Base-by-base conservation (phyloP, 2,888 invertebrate species). In the Eudasyphora cyanicolor region DNA sequence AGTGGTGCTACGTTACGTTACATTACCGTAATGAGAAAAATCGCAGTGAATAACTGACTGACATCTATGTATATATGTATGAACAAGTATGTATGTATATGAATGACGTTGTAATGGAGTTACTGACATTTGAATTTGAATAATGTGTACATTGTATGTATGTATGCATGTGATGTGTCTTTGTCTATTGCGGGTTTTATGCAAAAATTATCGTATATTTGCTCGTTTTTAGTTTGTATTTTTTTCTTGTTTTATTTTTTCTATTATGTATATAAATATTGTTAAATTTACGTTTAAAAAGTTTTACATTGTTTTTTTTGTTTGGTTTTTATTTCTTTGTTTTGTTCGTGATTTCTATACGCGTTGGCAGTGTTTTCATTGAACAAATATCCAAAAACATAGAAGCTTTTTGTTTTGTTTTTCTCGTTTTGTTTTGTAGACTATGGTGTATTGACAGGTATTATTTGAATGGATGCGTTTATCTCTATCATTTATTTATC, bases 291-390 rank as follows among this genome's bases (percentile, higher is more conserved):
- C 79, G 60, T 79, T 81, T 76, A 74, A 79, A 78, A 78, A 57
- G 70, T 77, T 82, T 42, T 64, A 12, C 17, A 54, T 71, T 51
- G 45, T 69, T 67, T 60, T 79, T 7, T n/a, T 79, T 82, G 24
- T 62, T 77, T 49, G 45, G 77, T 71, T 74, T 64, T 17, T 10
- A 24, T 78, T 74, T 45, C 70, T 51, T 70, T 81, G 35, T 24
- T 57, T 85, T 82, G 82, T 87, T 87, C 86, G 89, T 90, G 89
- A 89, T 90, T 89, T 80, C 76, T 82, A 84, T 88, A 89, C 89
- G 89, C 90, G 86, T 90, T 89, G 89, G 89, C 89, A 89, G 89
- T 89, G 90, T 90, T 89, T 89, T 87, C 87, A 85, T 89, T 88
- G 87, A 89, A 90, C 87, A 87, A 89, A 88, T 88, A 82, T 76